phyloP scores from a whole-genome alignment of 1,140 invertebrate genomes.

The Microplitis mediator region DNA sequence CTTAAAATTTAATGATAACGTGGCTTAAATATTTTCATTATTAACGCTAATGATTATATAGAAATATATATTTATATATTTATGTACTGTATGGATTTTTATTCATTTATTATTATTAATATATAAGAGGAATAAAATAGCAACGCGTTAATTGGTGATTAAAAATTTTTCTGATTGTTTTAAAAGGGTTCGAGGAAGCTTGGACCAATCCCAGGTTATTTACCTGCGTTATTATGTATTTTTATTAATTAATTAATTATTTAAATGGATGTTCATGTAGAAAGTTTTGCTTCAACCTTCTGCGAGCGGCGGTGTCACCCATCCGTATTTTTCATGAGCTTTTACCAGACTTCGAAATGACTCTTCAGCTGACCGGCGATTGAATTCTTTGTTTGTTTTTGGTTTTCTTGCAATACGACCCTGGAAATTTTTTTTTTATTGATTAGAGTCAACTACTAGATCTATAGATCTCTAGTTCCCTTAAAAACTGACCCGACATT shows the following conservation, averaged over 20 bases:
- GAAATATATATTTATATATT: neutral
- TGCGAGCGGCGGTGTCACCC: conserved; percentile 84
- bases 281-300: conserved; percentile 68
- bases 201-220: conserved; percentile 1
- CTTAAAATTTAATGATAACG: neutral
- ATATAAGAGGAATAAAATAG: too few species aligned
- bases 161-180: neutral
- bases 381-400: conserved; percentile 81
- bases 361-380: conserved; percentile 78
- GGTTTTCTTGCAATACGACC: conserved; percentile 77
- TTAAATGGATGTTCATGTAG: neutral
- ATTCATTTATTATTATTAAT: neutral
- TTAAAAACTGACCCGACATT: too few species aligned
- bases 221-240: neutral
- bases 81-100: neutral
- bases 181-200: neutral
- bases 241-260: conserved; percentile 3
- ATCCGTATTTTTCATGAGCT: conserved; percentile 88
- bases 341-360: conserved; percentile 84
- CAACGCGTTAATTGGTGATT: too few species aligned
- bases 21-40: neutral
- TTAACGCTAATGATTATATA: neutral
- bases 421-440: conserved; percentile 38
- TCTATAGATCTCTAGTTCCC: too few species aligned
- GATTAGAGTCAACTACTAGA: too few species aligned